These are phyloP conservation scores for Okamejei kenojei DNA, from an alignment of 2,797 vertebrate species.

Conservation along the genomic window DNA sequence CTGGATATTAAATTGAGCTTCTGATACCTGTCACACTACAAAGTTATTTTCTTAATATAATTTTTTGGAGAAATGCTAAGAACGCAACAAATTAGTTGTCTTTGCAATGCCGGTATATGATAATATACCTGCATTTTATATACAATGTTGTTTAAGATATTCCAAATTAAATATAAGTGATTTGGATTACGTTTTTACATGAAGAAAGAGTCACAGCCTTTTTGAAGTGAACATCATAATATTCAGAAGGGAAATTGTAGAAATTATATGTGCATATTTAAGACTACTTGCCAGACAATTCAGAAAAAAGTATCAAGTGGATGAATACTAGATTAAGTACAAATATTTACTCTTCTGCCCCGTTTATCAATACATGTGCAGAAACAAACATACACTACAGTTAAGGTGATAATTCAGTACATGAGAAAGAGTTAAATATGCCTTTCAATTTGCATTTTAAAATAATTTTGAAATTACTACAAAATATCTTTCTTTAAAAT, in stretches of 20 bases:
- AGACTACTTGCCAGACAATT: neutral
- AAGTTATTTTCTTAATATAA: conserved; percentile 3
- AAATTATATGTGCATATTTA: neutral
- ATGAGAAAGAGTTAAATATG: neutral
- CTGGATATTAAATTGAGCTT: neutral
- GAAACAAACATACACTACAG: neutral
- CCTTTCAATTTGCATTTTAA: neutral
- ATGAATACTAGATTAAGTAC: neutral
- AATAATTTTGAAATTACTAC: neutral
- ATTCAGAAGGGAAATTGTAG: neutral
- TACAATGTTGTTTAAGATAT: neutral
- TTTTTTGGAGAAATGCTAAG: neutral
- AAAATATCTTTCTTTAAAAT: neutral
- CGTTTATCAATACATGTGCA: neutral
- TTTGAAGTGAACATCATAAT: neutral
- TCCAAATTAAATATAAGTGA: neutral
- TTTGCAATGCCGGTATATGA: neutral
- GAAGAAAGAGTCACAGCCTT: neutral
- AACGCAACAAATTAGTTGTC: neutral
- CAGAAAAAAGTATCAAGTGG: neutral
- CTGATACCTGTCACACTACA: neutral
- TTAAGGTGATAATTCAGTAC: neutral
- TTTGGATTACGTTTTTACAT: neutral
- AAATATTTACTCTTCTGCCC: neutral
- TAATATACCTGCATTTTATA: neutral